phyloP scores from a whole-genome alignment of 2,113 vertebrate species.

The Stercorarius parasiticus region DNA sequence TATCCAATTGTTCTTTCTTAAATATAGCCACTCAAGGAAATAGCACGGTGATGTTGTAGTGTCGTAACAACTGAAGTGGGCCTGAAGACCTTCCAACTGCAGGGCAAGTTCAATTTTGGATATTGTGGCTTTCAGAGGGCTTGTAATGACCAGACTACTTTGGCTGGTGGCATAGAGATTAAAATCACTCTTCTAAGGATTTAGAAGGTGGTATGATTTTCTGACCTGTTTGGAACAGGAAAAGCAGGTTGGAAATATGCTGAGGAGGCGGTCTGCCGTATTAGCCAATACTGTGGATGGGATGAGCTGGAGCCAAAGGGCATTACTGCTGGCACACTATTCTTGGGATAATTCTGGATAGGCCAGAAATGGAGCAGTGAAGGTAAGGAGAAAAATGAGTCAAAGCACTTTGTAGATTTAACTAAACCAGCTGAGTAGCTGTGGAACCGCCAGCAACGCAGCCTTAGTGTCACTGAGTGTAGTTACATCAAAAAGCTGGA shows the following conservation, averaged over 20 bases:
- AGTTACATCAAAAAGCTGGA: accelerated
- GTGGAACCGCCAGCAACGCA: accelerated
- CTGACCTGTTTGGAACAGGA: neutral
- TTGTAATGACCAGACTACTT: neutral
- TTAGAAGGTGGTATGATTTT: neutral
- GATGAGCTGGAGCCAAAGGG: neutral
- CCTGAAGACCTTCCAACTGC: neutral
- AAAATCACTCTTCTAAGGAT: neutral
- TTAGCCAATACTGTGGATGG: neutral
- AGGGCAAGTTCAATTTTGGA: neutral
- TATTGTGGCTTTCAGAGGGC: neutral
- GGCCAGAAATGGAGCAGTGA: neutral
- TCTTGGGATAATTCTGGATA: neutral
- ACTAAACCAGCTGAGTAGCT: neutral
- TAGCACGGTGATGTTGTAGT: accelerated
- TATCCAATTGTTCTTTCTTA: neutral
- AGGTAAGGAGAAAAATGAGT: neutral
- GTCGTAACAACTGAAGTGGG: neutral
- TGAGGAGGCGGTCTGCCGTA: neutral
- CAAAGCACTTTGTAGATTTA: neutral
- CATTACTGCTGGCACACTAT: neutral
- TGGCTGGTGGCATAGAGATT: neutral
- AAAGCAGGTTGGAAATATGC: neutral
- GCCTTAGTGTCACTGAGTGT: neutral
- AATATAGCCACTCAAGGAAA: neutral